Evolutionary conservation across 2,113 vertebrate genomes (phyloP).

Genomic region (Balaeniceps rex): DNA sequence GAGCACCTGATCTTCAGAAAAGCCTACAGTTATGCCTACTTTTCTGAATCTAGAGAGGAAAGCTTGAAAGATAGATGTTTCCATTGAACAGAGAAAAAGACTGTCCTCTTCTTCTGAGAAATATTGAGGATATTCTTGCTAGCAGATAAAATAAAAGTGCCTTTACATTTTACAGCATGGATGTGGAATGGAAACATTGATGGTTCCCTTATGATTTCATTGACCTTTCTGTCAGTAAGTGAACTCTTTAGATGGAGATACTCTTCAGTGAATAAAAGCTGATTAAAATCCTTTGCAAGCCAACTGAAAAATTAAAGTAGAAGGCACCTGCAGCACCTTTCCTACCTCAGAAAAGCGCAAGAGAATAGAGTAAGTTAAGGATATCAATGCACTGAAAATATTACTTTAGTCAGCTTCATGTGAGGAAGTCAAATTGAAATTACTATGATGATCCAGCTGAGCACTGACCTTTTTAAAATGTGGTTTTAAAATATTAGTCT

Average conservation of each 20-base stretch:
- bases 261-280: constrained; percentile 3
- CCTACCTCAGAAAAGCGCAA: background rate
- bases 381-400: background rate
- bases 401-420: background rate
- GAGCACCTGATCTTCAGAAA: background rate
- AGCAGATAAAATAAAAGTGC: background rate
- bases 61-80: background rate
- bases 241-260: background rate
- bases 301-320: background rate
- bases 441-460: background rate
- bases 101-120: background rate
- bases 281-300: background rate
- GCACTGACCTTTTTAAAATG: background rate
- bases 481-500: background rate
- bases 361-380: background rate
- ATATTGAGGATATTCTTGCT: background rate
- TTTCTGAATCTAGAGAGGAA: background rate
- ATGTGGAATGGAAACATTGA: background rate
- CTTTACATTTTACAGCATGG: background rate
- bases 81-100: background rate
- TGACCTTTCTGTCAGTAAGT: constrained; percentile 10
- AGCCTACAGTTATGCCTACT: background rate
- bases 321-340: background rate
- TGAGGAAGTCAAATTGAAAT: background rate
- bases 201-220: background rate